phyloP scores from a whole-genome alignment of 2,113 vertebrate genomes.

The Brachyistius frenatus region DNA sequence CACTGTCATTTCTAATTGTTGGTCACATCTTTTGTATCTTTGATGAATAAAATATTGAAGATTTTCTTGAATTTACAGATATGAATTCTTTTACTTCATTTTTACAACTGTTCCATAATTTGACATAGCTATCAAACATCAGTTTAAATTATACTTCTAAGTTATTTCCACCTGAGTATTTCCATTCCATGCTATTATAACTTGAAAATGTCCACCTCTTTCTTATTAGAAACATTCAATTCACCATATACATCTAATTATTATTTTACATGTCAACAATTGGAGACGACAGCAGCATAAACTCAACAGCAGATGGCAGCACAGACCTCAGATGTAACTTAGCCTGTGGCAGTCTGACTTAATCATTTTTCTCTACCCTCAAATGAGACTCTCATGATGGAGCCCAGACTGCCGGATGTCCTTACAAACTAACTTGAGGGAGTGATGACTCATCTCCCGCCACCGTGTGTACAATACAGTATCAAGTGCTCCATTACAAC shows the following conservation, averaged over 20 bases:
- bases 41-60: too few relatives aligned
- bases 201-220: too few relatives aligned
- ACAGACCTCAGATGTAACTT: conserved; percentile 37
- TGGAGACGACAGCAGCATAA: background rate
- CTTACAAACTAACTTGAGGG: conserved; percentile 32
- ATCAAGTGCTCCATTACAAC: conserved; percentile 24
- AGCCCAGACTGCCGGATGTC: conserved; percentile 27
- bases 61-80: too few relatives aligned
- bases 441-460: conserved; percentile 53
- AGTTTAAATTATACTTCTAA: too few relatives aligned
- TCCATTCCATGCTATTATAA: too few relatives aligned
- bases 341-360: background rate
- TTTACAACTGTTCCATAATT: too few relatives aligned
- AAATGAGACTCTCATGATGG: conserved; percentile 12
- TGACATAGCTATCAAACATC: too few relatives aligned
- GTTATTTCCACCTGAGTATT: too few relatives aligned
- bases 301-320: conserved; percentile 73
- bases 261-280: background rate
- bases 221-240: background rate
- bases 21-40: too few relatives aligned
- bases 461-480: conserved; percentile 1
- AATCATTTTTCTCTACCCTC: background rate
- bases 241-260: too few relatives aligned
- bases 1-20: too few relatives aligned
- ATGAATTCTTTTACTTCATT: too few relatives aligned